Conservation (phyloP, 2,797 vertebrate species). For the Dipus sagitta region DNA sequence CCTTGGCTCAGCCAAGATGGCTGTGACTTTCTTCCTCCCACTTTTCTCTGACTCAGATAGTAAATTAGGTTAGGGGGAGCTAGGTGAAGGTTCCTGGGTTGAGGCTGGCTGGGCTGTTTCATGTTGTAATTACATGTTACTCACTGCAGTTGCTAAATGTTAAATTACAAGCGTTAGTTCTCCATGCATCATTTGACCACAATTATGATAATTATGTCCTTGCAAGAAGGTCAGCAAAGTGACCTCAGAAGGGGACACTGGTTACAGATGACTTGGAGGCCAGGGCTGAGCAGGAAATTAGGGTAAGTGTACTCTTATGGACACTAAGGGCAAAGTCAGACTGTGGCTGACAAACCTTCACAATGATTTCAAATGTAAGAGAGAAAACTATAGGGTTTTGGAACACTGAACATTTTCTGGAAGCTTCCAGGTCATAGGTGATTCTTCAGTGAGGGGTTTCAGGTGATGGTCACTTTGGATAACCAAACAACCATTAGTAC, state of each 20-base stretch:
- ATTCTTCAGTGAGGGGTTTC: background rate
- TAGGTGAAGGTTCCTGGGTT: background rate
- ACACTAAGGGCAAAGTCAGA: background rate
- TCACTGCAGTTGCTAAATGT: conserved; percentile 54
- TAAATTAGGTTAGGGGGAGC: conserved; percentile 11
- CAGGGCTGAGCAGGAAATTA: background rate
- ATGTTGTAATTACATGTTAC: conserved; percentile 27
- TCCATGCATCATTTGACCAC: conserved; percentile 54
- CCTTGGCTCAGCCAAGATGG: background rate
- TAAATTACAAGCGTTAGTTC: conserved; percentile 60
- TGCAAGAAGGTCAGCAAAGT: conserved; percentile 42
- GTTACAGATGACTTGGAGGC: background rate
- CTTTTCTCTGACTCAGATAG: background rate
- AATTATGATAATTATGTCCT: conserved; percentile 64
- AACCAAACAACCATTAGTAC: background rate
- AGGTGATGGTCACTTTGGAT: background rate
- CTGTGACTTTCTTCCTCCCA: background rate
- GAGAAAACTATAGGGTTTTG: background rate
- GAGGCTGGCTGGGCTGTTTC: background rate
- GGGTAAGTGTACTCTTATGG: background rate
- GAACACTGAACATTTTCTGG: background rate
- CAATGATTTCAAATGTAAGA: background rate
- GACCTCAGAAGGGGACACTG: background rate
- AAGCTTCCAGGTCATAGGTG: background rate
- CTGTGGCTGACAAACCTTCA: rapidly evolving